Percentiles rank a stretch among this genome's conserved stretches.
phyloP scores from a whole-genome alignment of 2,888 invertebrate species.

The Palloptera scutellata region DNA sequence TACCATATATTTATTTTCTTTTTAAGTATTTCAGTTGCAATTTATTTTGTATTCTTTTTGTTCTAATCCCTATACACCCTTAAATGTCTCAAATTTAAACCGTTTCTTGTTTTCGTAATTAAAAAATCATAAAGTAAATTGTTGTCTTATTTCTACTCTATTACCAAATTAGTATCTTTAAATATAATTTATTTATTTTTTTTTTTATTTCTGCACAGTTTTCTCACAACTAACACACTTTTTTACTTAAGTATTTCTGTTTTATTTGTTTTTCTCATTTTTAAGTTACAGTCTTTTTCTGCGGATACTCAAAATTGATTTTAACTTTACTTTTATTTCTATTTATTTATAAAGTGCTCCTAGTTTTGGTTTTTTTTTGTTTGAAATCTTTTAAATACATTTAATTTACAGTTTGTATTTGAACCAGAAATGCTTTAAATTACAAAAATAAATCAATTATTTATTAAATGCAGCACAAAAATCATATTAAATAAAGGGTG shows the following conservation, averaged over 20 bases:
- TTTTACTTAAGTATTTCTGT: not conserved
- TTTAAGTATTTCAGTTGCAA: not conserved
- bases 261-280: not conserved
- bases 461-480: no score
- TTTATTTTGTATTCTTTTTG: not conserved
- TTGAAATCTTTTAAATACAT: no score
- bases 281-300: not conserved
- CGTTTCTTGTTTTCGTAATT: not conserved
- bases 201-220: not conserved
- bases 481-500: no score
- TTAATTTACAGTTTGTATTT: no score
- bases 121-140: not conserved
- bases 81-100: not conserved
- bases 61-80: not conserved
- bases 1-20: not conserved
- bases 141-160: not conserved
- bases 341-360: no score
- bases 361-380: no score
- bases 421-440: no score
- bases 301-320: no score
- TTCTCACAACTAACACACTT: not conserved
- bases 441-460: no score
- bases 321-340: no score
- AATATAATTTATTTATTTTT: not conserved
- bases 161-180: not conserved